A percentile compares a stretch with the other conserved stretches of the same genome.
phyloP scores from a whole-genome alignment of 2,113 vertebrate genomes.

The Charina bottae region DNA sequence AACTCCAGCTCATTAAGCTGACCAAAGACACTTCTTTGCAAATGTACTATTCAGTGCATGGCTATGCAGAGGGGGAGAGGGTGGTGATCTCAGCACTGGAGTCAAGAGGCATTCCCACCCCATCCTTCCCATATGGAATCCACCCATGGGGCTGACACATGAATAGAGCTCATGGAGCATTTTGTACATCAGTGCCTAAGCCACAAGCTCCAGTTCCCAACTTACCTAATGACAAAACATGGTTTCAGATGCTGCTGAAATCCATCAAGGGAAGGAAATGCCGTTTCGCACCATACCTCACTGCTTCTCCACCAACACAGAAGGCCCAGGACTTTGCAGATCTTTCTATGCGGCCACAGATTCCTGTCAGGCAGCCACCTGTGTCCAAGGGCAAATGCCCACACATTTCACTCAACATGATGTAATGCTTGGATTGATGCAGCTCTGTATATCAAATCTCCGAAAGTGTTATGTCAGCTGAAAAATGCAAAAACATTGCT shows the following conservation, averaged over 20 bases:
- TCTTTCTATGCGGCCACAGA: background rate
- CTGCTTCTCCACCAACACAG: background rate
- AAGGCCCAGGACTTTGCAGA: background rate
- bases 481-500: background rate
- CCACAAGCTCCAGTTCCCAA: background rate
- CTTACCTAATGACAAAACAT: no score
- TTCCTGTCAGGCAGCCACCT: conserved; percentile 11
- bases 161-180: background rate
- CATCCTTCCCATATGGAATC: background rate
- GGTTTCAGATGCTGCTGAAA: no score
- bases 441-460: conserved; percentile 27
- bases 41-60: no score
- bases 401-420: conserved; percentile 10
- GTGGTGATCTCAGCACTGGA: background rate
- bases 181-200: background rate
- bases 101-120: background rate
- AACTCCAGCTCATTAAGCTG: background rate
- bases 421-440: conserved; percentile 29
- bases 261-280: background rate
- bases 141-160: background rate
- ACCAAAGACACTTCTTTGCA: background rate
- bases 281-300: background rate
- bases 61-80: background rate
- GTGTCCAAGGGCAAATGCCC: conserved; percentile 10
- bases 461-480: conserved; percentile 37